Base-by-base conservation (phyloP, 2,797 vertebrate genomes). In the Pangasius macronema region DNA sequence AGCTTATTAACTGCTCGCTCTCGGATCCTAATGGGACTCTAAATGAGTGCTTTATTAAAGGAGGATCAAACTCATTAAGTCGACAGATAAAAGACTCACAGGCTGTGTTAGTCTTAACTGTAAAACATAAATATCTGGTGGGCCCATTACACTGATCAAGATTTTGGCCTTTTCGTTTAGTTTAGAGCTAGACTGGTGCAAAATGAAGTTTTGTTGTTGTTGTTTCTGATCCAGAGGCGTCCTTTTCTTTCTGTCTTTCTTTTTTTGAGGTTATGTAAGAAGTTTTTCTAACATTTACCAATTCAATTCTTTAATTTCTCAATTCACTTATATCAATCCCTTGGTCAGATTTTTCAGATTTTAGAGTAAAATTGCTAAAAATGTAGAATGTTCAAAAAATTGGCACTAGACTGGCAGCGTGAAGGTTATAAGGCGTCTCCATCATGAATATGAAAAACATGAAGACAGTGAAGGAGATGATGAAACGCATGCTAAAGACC, bases 21-120 rank as follows among this genome's bases (percentile, higher is more conserved):
- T 61, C 57, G 11, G 53, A 80, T 80, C 77, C 77, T 80, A 53
- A 22, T 80, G 77, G 36, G 77, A 42, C 22, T 61, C 55, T 61
- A 61, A 81, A 59, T 16, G 36, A 42, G 55, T 16, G 36, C 33
- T 80, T 81, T 81, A 42, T 42, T 39, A 61, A 61, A 81, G 1
- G 22, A 59, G 33, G 55, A 80, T 57, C 55, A 59, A 80, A 59
- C 30, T 51, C 33, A 59, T 79, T 79, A 79, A 79, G 51, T 55
- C 10, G 0, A 36, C 5, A 79, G n/a, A 33, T 33, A 77, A 77
- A 55, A 33, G 16, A 77, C n/a, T 77, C 5, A 24, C 42, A 75
- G 27, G 24, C 8, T 46, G 42, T 46, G 42, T 13, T 75, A 27
- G 46, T 76, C 42, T n/a, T 76, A 76, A 51, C 27, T 76, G 46